Percentiles rank a stretch among this genome's conserved stretches.
Conservation (phyloP, 1,140 invertebrate species). For the Octopus bimaculoides region DNA sequence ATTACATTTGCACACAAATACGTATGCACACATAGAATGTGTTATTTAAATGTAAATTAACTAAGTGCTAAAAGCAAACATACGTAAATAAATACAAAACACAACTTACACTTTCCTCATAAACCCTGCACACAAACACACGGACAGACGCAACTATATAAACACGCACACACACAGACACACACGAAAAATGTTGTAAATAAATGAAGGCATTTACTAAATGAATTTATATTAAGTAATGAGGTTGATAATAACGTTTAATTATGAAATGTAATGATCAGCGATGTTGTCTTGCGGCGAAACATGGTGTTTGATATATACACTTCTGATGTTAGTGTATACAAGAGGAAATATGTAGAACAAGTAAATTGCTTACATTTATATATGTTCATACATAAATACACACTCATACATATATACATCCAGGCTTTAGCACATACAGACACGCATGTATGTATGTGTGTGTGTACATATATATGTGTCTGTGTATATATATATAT, state of each 20-base stretch:
- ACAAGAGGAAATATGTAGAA: not conserved
- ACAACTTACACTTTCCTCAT: not conserved
- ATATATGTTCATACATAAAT: not conserved
- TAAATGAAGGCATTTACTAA: not conserved
- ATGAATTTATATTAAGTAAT: not conserved
- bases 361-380: not conserved
- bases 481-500: not conserved
- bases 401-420: not conserved
- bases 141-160: not conserved
- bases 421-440: not conserved
- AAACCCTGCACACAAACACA: not conserved
- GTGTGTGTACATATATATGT: not conserved
- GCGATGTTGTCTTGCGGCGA: not conserved
- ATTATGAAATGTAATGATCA: not conserved
- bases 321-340: not conserved
- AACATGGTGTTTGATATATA: not conserved
- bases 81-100: not conserved
- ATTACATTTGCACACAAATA: constrained; percentile 7
- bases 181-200: not conserved
- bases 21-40: constrained; percentile 6
- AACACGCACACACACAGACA: not conserved
- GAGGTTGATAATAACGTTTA: not conserved
- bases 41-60: not conserved
- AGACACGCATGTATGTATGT: not conserved
- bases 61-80: not conserved